Percentiles rank a stretch among this genome's conserved stretches.
phyloP scores from a whole-genome alignment of 2,888 invertebrate species.

The Perdita meconis region DNA sequence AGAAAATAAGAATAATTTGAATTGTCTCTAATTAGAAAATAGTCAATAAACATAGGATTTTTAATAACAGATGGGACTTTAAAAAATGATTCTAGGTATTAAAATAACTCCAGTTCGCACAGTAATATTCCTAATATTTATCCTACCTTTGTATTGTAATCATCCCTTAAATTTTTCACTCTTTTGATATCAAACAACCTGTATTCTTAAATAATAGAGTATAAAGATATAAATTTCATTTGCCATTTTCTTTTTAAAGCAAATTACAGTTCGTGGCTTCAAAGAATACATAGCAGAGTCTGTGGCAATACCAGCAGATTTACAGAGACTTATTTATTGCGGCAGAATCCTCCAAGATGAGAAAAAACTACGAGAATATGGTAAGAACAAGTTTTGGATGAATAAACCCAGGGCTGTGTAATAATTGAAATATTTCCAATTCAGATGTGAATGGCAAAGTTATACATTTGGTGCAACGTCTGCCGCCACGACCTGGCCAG shows the following conservation, averaged over 20 bases:
- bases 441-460: slow-evolving; percentile 96
- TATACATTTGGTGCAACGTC: slow-evolving; percentile 95
- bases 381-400: slow-evolving; percentile 84
- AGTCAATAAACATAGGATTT: not conserved
- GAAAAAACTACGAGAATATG: slow-evolving; percentile 93
- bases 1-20: not conserved
- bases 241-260: slow-evolving; percentile 57
- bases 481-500: slow-evolving; percentile 89
- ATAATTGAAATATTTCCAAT: not conserved
- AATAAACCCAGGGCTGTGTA: not conserved
- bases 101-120: too few species aligned
- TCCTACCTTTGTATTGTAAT: too few species aligned
- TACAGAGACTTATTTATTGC: slow-evolving; percentile 96
- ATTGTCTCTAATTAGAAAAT: not conserved
- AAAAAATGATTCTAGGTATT: too few species aligned
- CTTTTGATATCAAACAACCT: too few species aligned
- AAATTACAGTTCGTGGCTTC: slow-evolving; percentile 93
- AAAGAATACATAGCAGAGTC: slow-evolving; percentile 92
- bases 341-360: slow-evolving; percentile 97
- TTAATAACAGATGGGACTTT: not conserved
- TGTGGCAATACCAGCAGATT: slow-evolving; percentile 91
- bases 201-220: too few species aligned
- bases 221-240: not conserved
- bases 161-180: too few species aligned
- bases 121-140: too few species aligned